phyloP scores from a whole-genome alignment of 2,113 vertebrate species.

The Solea solea region DNA sequence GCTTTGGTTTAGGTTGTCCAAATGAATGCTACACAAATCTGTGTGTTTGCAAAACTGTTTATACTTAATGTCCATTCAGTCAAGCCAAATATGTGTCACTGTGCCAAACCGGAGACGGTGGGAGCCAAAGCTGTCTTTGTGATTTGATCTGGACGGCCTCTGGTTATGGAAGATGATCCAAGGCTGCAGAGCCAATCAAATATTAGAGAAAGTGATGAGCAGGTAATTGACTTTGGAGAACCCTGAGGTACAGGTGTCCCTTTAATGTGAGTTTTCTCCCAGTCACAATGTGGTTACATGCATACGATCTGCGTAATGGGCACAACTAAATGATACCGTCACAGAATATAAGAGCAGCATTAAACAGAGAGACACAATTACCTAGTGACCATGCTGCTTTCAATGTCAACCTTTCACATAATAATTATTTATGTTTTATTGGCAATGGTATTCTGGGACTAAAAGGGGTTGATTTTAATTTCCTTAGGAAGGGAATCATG shows the following conservation, averaged over 20 bases:
- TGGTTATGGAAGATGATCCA: constrained; percentile 21
- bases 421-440: too few species aligned
- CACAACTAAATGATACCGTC: background rate
- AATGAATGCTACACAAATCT: too few species aligned
- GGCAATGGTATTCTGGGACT: too few species aligned
- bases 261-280: constrained; percentile 24
- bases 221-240: constrained; percentile 24
- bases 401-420: background rate
- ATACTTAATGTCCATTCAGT: constrained; percentile 23
- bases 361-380: constrained; percentile 1
- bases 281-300: background rate
- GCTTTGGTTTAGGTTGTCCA: too few species aligned
- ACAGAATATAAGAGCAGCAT: constrained; percentile 1
- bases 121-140: constrained; percentile 29
- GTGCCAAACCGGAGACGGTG: constrained; percentile 37
- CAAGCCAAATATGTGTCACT: constrained; percentile 47
- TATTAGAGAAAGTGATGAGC: constrained; percentile 28
- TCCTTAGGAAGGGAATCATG: too few species aligned
- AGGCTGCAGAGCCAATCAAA: constrained; percentile 31
- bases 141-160: constrained; percentile 32
- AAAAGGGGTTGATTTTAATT: too few species aligned
- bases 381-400: background rate
- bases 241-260: constrained; percentile 1
- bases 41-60: background rate
- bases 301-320: background rate